Percentiles rank a stretch among this genome's conserved stretches.
These are phyloP conservation scores for Diadegma fenestrale DNA, from an alignment of 2,888 invertebrate species.

Conservation along the genomic window DNA sequence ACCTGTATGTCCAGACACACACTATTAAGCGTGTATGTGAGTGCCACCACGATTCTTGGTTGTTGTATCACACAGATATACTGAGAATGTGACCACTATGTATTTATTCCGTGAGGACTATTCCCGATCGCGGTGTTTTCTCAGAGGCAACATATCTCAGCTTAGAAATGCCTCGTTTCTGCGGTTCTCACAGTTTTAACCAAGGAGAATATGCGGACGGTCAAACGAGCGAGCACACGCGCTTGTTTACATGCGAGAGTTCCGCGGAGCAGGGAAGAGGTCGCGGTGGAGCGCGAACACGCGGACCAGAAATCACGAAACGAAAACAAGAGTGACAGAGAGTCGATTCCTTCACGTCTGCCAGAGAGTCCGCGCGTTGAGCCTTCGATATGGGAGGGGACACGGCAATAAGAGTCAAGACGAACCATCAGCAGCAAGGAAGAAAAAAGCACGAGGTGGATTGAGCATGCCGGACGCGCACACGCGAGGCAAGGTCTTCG, in stretches of 20 bases:
- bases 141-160: conserved; percentile 45
- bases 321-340: conserved; percentile 78
- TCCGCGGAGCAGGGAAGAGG: conserved; percentile 33
- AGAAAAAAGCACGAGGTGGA: conserved; percentile 34
- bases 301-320: conserved; percentile 71
- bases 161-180: conserved; percentile 56
- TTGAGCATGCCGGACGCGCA: conserved; percentile 59
- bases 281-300: conserved; percentile 23
- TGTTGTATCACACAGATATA: conserved; percentile 30
- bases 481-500: conserved; percentile 61
- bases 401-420: conserved; percentile 35
- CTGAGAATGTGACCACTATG: conserved; percentile 34
- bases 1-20: not conserved
- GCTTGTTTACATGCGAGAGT: conserved; percentile 47
- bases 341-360: conserved; percentile 4
- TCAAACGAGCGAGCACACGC: conserved; percentile 15
- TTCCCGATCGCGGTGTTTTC: conserved; percentile 42
- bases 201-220: conserved; percentile 23
- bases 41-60: conserved; percentile 35
- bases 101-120: conserved; percentile 45
- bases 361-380: not conserved
- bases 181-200: conserved; percentile 63
- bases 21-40: not conserved
- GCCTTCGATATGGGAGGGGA: not conserved
- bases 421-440: conserved; percentile 19